Evolutionary conservation across 2,888 invertebrate genomes (phyloP).

Genomic region (Parelbella ahira): DNA sequence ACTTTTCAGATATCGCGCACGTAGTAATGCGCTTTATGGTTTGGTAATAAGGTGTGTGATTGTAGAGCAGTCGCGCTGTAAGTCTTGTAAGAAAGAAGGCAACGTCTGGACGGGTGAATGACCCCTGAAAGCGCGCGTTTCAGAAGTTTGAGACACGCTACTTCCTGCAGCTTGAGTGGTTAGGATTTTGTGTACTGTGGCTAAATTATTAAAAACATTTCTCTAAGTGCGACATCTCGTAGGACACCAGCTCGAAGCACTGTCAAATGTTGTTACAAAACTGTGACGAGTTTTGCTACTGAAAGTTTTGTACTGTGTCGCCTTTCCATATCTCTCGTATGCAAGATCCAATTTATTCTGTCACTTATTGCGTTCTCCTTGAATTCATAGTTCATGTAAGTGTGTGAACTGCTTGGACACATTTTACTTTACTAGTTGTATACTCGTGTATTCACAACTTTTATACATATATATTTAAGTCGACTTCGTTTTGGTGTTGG

Average conservation of each 20-base stretch:
- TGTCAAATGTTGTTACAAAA: neutral
- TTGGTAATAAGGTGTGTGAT: slow-evolving; percentile 33
- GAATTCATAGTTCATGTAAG: no score
- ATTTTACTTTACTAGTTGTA: no score
- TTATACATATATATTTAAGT: no score
- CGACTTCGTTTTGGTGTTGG: no score
- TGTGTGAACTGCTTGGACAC: no score
- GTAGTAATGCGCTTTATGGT: slow-evolving; percentile 40
- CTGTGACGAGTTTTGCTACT: no score
- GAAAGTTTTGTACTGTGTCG: no score
- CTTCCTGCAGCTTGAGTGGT: slow-evolving; percentile 54
- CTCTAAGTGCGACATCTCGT: no score
- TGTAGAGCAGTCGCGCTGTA: slow-evolving; percentile 33
- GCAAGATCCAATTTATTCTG: no score
- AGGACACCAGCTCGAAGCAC: neutral
- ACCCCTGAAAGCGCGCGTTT: slow-evolving; percentile 63
- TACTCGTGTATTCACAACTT: no score
- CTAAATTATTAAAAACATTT: slow-evolving; percentile 20
- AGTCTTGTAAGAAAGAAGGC: slow-evolving; percentile 33
- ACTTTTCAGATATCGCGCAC: slow-evolving; percentile 23
- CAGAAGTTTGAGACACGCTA: slow-evolving; percentile 66
- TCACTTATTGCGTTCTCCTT: neutral
- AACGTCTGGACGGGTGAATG: slow-evolving; percentile 57
- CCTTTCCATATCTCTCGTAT: no score
- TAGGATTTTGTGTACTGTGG: slow-evolving; percentile 37